These are phyloP conservation scores for Rhinogobio ventralis DNA, from an alignment of 2,797 vertebrate genomes.

Conservation along the genomic window DNA sequence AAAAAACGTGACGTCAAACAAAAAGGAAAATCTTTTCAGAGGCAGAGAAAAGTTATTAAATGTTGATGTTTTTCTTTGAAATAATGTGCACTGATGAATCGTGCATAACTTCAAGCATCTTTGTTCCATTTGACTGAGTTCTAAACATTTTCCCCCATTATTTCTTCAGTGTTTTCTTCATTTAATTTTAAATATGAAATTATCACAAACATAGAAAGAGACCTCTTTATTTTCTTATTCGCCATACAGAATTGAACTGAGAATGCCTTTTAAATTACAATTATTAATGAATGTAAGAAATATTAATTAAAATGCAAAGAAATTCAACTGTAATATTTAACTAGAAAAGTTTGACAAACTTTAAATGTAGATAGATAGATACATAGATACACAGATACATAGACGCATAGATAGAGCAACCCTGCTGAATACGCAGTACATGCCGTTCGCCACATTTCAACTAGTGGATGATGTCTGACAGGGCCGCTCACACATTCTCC, in stretches of 20 bases:
- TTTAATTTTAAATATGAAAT: background rate
- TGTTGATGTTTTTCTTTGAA: background rate
- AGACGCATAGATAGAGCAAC: background rate
- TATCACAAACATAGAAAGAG: background rate
- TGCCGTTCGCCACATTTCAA: background rate
- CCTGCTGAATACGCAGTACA: background rate
- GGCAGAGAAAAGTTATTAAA: background rate
- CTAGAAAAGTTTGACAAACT: background rate
- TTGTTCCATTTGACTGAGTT: background rate
- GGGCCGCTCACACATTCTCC: background rate
- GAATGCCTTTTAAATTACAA: background rate
- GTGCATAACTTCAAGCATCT: background rate
- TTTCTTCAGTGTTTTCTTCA: background rate
- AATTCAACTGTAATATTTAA: background rate
- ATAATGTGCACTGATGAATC: background rate
- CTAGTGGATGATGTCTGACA: conserved; percentile 1
- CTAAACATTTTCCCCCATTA: background rate
- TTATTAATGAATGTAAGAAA: background rate
- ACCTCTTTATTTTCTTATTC: background rate
- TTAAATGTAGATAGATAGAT: background rate
- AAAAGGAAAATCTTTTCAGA: background rate
- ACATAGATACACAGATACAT: too few relatives aligned
- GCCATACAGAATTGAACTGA: background rate
- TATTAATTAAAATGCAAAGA: background rate
- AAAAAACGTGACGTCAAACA: conserved; percentile 5